phyloP scores from a whole-genome alignment of 2,888 invertebrate species.

The Aleiodes testaceus region DNA sequence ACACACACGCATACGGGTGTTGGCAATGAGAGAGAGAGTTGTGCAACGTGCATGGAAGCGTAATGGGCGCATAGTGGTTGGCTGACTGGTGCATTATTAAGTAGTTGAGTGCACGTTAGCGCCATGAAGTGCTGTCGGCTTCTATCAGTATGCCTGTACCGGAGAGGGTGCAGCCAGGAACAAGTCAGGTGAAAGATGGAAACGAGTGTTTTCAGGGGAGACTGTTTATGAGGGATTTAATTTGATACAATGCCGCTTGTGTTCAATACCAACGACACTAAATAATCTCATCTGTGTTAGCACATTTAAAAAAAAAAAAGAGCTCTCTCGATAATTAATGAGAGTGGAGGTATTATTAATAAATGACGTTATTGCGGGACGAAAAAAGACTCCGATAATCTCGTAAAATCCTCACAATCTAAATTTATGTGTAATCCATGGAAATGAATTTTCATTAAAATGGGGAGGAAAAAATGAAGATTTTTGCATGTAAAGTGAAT shows the following conservation, averaged over 20 bases:
- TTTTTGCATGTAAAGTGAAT: conserved; percentile 21
- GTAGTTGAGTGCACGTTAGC: conserved; percentile 68
- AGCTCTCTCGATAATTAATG: too few relatives aligned
- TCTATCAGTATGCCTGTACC: conserved; percentile 56
- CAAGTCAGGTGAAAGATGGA: background rate
- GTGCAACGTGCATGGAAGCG: conserved; percentile 61
- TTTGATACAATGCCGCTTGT: conserved; percentile 4
- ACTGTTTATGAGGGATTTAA: conserved; percentile 24
- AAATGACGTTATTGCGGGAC: too few relatives aligned
- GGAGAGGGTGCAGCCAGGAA: conserved; percentile 18
- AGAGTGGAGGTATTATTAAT: too few relatives aligned
- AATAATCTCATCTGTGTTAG: too few relatives aligned
- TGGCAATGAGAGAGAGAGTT: conserved; percentile 23
- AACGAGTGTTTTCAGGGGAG: conserved; percentile 15
- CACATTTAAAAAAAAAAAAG: too few relatives aligned
- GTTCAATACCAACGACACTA: background rate
- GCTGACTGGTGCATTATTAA: conserved; percentile 68
- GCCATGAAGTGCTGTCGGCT: conserved; percentile 65
- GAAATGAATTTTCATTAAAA: conserved; percentile 5
- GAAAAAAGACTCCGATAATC: too few relatives aligned
- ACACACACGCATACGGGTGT: background rate
- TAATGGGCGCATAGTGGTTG: conserved; percentile 66
- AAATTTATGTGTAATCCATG: background rate
- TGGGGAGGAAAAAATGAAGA: background rate
- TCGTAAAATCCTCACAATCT: too few relatives aligned